Conservation (phyloP, 1,140 invertebrate species). For the Conus betulinus region DNA sequence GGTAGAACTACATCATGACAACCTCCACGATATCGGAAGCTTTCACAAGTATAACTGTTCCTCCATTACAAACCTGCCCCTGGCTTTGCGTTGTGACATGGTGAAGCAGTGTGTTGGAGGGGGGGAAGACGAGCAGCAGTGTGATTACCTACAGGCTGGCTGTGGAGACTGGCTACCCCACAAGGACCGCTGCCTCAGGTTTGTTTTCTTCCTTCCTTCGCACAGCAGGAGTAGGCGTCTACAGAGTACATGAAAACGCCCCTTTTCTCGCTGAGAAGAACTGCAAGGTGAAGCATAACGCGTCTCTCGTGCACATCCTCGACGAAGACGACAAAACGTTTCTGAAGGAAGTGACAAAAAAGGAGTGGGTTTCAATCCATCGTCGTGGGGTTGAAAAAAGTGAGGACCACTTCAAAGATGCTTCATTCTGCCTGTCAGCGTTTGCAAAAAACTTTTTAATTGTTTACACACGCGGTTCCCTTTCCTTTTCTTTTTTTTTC, state of each 20-base stretch:
- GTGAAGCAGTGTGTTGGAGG: conserved; percentile 3
- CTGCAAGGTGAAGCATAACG: neutral
- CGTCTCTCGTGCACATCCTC: neutral
- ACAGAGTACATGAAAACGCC: neutral
- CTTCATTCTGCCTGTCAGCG: no score
- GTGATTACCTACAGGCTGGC: no score
- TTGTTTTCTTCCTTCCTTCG: no score
- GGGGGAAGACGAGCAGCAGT: neutral
- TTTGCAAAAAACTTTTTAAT: no score
- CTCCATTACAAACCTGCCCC: neutral
- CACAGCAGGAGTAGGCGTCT: no score
- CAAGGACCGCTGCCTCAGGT: no score
- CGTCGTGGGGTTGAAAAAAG: neutral
- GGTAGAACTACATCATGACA: neutral
- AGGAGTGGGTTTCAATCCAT: neutral
- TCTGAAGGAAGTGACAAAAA: neutral
- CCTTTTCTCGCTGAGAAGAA: neutral
- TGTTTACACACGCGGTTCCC: no score
- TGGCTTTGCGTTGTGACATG: neutral
- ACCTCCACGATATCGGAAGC: neutral
- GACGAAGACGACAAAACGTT: neutral
- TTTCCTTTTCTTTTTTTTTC: no score
- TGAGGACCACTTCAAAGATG: neutral
- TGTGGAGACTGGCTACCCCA: no score
- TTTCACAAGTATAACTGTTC: conserved; percentile 13